Conservation (phyloP, 2,888 invertebrate genomes). For the Endotricha flammealis region DNA sequence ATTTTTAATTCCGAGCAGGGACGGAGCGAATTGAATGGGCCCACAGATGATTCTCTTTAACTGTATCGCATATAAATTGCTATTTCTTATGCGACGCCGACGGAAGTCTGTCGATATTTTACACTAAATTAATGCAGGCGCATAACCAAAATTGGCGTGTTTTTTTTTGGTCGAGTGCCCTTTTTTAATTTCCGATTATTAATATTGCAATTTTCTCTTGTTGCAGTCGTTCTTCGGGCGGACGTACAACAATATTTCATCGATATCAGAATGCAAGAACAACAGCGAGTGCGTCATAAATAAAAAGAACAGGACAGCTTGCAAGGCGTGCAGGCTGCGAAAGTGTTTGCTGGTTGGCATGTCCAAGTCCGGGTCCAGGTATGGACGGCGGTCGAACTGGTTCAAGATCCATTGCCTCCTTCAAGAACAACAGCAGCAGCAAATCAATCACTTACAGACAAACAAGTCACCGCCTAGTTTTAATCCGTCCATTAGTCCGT, state of each 20-base stretch:
- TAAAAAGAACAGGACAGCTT: slow-evolving; percentile 94
- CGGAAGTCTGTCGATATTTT: slow-evolving; percentile 69
- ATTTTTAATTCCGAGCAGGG: slow-evolving; percentile 66
- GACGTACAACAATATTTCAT: slow-evolving; percentile 92
- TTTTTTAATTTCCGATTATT: slow-evolving; percentile 49
- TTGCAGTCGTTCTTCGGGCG: slow-evolving; percentile 95
- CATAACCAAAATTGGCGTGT: slow-evolving; percentile 48
- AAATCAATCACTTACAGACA: slow-evolving; percentile 67
- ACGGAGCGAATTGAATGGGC: slow-evolving; percentile 52
- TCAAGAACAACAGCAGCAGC: slow-evolving; percentile 87
- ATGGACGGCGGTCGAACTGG: slow-evolving; percentile 94
- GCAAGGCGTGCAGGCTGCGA: slow-evolving; percentile 91
- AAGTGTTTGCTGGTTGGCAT: slow-evolving; percentile 93
- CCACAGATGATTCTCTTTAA: slow-evolving; percentile 59
- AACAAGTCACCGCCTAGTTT: slow-evolving; percentile 69
- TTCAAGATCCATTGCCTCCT: slow-evolving; percentile 95
- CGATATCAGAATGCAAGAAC: slow-evolving; percentile 94
- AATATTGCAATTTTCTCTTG: slow-evolving; percentile 50
- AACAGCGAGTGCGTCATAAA: slow-evolving; percentile 94
- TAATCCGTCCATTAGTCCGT: slow-evolving; percentile 55
- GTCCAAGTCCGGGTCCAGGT: slow-evolving; percentile 94
- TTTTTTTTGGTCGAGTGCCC: slow-evolving; percentile 46
- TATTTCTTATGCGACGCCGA: slow-evolving; percentile 64
- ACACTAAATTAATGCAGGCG: slow-evolving; percentile 62
- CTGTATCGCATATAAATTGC: slow-evolving; percentile 72